These are phyloP conservation scores for Hydra vulgaris DNA, from an alignment of 30 jellyfish, hydroid and myxozoan genomes.

Conservation along the genomic window DNA sequence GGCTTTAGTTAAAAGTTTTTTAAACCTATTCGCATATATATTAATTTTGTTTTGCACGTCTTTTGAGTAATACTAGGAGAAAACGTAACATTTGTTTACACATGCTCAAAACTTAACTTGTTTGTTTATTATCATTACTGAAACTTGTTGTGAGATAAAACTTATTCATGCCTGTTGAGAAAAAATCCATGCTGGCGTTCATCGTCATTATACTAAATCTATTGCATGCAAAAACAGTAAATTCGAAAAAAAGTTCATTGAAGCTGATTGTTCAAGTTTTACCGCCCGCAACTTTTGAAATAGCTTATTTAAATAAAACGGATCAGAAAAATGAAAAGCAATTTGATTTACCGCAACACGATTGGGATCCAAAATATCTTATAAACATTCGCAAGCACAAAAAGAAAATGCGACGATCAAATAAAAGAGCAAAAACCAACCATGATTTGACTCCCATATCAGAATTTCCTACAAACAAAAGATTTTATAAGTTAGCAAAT, in stretches of 20 bases:
- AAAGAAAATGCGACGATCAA: background rate
- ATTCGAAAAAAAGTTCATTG: background rate
- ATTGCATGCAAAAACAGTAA: background rate
- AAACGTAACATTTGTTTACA: background rate
- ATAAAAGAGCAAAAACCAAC: conserved; percentile 6
- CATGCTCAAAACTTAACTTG: background rate
- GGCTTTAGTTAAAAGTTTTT: background rate
- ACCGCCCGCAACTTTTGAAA: background rate
- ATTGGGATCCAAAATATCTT: background rate
- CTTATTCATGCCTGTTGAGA: background rate
- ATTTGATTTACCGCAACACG: background rate
- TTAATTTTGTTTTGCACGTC: too few species aligned
- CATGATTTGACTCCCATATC: background rate
- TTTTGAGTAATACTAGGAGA: too few species aligned
- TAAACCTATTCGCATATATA: background rate
- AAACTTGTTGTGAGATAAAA: background rate
- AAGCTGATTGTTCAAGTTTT: background rate
- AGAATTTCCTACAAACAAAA: conserved; percentile 13
- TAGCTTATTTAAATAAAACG: background rate
- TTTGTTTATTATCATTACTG: background rate
- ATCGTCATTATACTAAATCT: background rate
- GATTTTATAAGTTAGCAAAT: conserved; percentile 5
- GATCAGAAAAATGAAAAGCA: background rate
- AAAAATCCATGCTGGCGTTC: background rate
- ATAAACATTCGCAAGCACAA: background rate